phyloP scores from a whole-genome alignment of 2,888 invertebrate genomes.

The Coenonympha arcania region DNA sequence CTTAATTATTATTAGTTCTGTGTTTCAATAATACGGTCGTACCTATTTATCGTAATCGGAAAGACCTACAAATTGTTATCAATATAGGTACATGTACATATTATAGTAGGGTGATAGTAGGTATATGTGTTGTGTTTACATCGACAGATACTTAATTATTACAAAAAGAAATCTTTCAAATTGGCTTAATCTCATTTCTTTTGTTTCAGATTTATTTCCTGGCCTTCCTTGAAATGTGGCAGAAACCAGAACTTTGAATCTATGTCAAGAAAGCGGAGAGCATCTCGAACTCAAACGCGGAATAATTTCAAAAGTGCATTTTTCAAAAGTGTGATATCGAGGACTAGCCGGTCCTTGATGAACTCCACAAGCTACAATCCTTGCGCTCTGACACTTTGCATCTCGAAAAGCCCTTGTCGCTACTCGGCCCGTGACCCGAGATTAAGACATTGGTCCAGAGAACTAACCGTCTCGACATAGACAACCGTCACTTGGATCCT shows the following conservation, averaged over 20 bases:
- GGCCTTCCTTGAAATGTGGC: slow-evolving; percentile 57
- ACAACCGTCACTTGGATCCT: slow-evolving; percentile 44
- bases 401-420: slow-evolving; percentile 65
- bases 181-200: not conserved
- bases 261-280: slow-evolving; percentile 57
- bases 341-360: slow-evolving; percentile 74
- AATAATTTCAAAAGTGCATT: slow-evolving; percentile 59
- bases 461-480: slow-evolving; percentile 59
- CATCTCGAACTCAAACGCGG: slow-evolving; percentile 48
- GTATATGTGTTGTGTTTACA: too few relatives aligned
- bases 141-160: too few relatives aligned
- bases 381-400: slow-evolving; percentile 65
- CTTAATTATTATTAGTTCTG: not conserved
- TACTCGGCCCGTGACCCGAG: slow-evolving; percentile 76
- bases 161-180: not conserved
- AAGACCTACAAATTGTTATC: not conserved
- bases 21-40: too few relatives aligned
- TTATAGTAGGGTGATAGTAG: too few relatives aligned
- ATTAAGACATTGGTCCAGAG: slow-evolving; percentile 74
- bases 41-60: not conserved
- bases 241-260: slow-evolving; percentile 61
- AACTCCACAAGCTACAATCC: slow-evolving; percentile 69
- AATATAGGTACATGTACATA: too few relatives aligned
- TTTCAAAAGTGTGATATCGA: slow-evolving; percentile 65
- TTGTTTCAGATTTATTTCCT: slow-evolving; percentile 59